Base-by-base conservation (phyloP, 1,140 invertebrate genomes). In the Pseudomyrmex flavicornis region DNA sequence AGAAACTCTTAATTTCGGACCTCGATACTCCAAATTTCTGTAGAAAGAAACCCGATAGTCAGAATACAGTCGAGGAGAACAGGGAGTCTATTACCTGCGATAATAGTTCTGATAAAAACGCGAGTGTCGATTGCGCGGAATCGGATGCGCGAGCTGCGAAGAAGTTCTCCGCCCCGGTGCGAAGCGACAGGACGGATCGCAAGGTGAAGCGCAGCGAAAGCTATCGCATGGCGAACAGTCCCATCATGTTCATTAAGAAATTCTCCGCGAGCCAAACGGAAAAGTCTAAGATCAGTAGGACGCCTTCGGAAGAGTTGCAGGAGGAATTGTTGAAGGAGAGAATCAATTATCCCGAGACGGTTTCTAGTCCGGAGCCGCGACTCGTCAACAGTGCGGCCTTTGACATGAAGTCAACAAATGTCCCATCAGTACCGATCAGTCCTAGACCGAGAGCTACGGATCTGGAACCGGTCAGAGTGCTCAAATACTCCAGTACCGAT, bases 171-270 rank as follows among this genome's bases (percentile, higher is more conserved):
- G 74, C 85, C 8, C 12, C 22, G 26, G 20, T 22, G 1, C 90
- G 91, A 0, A 22, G 15, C 8, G 65, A 61, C 4, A 76, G 63
- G 2, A 7, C 50, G 1, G 87, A 87, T 22, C 94, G 92, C 50
- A 96, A 96, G 92, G 94, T 98, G 44, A 97, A 97, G 94, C 95
- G 97, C 62, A 98, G 97, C 92, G 97, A 98, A 91, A 98, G 97
- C 93, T 98, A 98, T 91, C 96, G 97, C 83, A 95, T 97, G 92
- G 97, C 97, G 1, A 98, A 98, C 93, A 96, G 95, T 62, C 95
- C 96, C 2, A 95, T 96, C 80, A 95, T 96, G 93, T 95, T 96
- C 7, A 93, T 95, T 50, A 93, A 92, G 72, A 94, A 93, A 52
- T 90, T 94, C 48, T 92, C 92, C 0, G n/a, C 62, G 66, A 85